phyloP scores from a whole-genome alignment of 2,797 vertebrate genomes.

The Mastacembelus armatus region DNA sequence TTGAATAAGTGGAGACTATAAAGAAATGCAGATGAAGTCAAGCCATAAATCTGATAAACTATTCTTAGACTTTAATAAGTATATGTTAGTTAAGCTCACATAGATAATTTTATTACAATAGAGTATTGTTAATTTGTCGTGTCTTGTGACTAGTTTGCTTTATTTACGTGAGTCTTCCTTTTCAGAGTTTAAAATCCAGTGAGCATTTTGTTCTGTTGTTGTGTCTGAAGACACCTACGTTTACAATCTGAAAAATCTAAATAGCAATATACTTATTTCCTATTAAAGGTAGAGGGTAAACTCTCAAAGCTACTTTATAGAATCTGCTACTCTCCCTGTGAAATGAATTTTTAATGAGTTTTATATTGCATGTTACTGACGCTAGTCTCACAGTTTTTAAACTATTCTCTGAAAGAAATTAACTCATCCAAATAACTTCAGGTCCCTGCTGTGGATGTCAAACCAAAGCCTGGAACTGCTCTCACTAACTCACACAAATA shows the following conservation, averaged over 20 bases:
- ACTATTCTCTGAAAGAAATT: conserved; percentile 42
- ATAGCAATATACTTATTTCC: conserved; percentile 23
- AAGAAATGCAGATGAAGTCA: conserved; percentile 3
- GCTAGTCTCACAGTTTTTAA: conserved; percentile 40
- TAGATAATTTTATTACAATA: neutral
- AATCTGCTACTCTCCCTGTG: conserved; percentile 33
- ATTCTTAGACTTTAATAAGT: neutral
- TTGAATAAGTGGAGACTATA: neutral
- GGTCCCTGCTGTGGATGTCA: conserved; percentile 43
- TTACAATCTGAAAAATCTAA: conserved; percentile 4
- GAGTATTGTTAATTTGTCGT: neutral
- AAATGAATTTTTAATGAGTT: conserved; percentile 73
- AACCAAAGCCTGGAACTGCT: conserved; percentile 32
- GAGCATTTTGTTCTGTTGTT: neutral
- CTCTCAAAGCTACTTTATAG: conserved; percentile 38
- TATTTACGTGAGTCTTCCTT: neutral
- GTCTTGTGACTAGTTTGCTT: neutral
- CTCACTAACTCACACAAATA: conserved; percentile 30
- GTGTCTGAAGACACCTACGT: conserved; percentile 5
- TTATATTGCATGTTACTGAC: conserved; percentile 62
- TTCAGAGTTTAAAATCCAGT: conserved; percentile 11
- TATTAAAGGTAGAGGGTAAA: conserved; percentile 52
- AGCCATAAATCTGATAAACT: neutral
- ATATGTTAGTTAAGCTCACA: neutral
- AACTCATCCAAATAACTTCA: conserved; percentile 50